Evolutionary conservation across 2,888 invertebrate genomes (phyloP).

Genomic region (Gasteruption jaculator): DNA sequence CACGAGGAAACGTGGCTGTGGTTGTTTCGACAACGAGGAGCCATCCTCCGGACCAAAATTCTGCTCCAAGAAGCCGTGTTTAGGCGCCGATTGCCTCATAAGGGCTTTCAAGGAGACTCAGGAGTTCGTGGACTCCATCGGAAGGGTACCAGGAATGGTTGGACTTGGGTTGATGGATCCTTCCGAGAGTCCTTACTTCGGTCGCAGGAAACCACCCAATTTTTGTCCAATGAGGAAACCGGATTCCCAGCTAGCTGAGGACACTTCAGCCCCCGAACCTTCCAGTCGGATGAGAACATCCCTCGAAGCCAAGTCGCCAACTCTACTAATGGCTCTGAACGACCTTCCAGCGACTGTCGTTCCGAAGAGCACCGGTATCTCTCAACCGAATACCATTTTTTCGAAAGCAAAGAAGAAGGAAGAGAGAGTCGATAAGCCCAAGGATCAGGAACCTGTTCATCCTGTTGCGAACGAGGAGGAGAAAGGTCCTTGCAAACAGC

Average conservation of each 20-base stretch:
- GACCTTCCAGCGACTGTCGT: too few relatives aligned
- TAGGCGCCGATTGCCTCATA: constrained; percentile 30
- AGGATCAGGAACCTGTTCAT: constrained; percentile 8
- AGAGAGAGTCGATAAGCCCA: constrained; percentile 18
- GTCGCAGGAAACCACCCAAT: constrained; percentile 23
- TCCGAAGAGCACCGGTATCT: too few relatives aligned
- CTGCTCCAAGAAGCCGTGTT: constrained; percentile 24
- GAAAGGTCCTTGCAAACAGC: constrained; percentile 22
- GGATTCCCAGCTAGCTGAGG: too few relatives aligned
- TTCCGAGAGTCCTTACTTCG: constrained; percentile 33
- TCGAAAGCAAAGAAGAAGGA: constrained; percentile 16
- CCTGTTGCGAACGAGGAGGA: constrained; percentile 9
- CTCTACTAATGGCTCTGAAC: too few relatives aligned
- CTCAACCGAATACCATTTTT: too few relatives aligned
- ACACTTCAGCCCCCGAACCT: too few relatives aligned
- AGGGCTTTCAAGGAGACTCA: constrained; percentile 30
- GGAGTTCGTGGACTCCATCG: constrained; percentile 32
- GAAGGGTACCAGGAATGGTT: constrained; percentile 31
- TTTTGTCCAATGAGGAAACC: too few relatives aligned
- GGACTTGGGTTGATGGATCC: constrained; percentile 34
- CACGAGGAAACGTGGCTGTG: constrained; percentile 19
- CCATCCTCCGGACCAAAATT: too few relatives aligned
- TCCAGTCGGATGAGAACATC: too few relatives aligned
- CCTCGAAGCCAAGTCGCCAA: too few relatives aligned
- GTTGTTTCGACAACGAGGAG: constrained; percentile 18